Base-by-base conservation (phyloP, 1,140 invertebrate species). In the Drosophila nigrodunni region DNA sequence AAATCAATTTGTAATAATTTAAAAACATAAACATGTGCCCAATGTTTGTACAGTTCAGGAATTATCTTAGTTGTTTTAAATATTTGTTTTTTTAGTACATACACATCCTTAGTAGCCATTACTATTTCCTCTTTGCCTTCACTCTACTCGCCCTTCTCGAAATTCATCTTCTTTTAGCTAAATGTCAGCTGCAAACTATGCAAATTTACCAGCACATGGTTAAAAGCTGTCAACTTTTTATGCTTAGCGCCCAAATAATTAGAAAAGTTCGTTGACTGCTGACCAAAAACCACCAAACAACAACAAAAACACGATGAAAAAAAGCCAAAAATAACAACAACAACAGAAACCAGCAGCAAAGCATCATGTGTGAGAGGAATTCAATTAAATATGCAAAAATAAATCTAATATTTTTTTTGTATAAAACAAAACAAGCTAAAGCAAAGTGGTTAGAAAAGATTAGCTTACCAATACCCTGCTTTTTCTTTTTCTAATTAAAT, bases 311-410 rank as follows among this genome's bases (percentile, higher is more conserved):
- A 60, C 18, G 18, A 21, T 21, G 18, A 43, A 37, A 60, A 60
- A 62, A 47, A 25, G 15, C 10, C 13, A 50, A 15, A 65, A 10
- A n/a, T 13, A 41, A 59, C 54, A 58, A 52, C 18, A 74, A 41
- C 41, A 47, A 46, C 35, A 37, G 43, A 13, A 18, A 10, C 9
- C 43, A 43, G 13, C 10, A 55, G 50, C 62, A 35, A 46, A 44
- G 35, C 64, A 58, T 49, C 65, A 59, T 65, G 67, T 75, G 68
- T 54, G 67, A 46, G 54, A 47, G 65, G 50, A 74, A 68, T 77
- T 71, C 73, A 81, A 80, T 81, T 81, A 80, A 80, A 81, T 77
- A 81, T 81, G 62, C 78, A 73, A 80, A 80, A 80, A 64, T 80
- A 77, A 81, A 80, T 60, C 62, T 54, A 68, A 73, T 73, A 65